Base-by-base conservation (phyloP, 2,888 invertebrate genomes). In the Tiliacea aurago region DNA sequence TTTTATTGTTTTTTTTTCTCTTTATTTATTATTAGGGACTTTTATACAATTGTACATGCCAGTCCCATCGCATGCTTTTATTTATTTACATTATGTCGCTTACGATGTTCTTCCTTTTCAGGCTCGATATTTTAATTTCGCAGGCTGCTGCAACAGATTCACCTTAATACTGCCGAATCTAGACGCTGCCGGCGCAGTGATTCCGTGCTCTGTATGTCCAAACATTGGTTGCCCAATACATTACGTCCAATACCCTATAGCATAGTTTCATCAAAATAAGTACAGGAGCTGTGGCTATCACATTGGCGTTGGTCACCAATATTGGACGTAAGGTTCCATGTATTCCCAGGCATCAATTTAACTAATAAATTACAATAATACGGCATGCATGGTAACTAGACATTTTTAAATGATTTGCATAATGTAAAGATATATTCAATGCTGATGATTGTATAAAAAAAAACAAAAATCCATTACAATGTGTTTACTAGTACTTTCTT, bases 361-460 rank as follows among this genome's bases (percentile, higher is more conserved):
- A 74, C 82, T 80, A 84, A 84, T 84, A 84, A 84, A 84, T 84
- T 82, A 84, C n/a, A 68, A 68, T 75, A 70, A 78, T 82, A 84
- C 84, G 49, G 65, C 71, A 71, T 58, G 72, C 28, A 23, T 59
- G 81, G 55, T 69, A 73, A 73, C 49, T 73, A 73, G 41, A 62
- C n/a, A 55, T 63, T 67, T n/a, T 63, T 15, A 33, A 62, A 65
- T 53, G 11, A 62, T 41, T 45, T 45, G n/a, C 18, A 23, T 45
- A 49, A 68, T 37, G 11, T 58, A 15, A 58, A 20, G n/a, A 59
- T 15, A 41, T 37, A 18, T 20, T 47, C 1, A 56, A 20, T 23
- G 23, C 7, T 28, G 4, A n/a, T 51, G 15, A 23, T 58, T 23
- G 6, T 33, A 18, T 28, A 59, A 53, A 71, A 59, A 53, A 71